Base-by-base conservation (phyloP, 2,888 invertebrate species). In the Eupithecia tripunctaria region DNA sequence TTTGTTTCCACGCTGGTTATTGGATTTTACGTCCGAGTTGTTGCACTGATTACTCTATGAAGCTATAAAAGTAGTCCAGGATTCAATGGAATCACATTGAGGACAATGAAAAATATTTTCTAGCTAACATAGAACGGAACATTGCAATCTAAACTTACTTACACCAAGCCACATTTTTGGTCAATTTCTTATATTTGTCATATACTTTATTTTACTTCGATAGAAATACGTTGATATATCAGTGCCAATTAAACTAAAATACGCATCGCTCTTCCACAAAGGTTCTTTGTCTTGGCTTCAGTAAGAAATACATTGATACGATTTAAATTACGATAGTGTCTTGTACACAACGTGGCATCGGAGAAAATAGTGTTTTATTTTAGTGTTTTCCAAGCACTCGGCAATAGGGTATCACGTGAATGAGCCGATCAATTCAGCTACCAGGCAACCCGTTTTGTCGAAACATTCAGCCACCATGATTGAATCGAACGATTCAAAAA, bases 331-430 rank as follows among this genome's bases (percentile, higher is more conserved):
- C 81, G 81, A 85, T 84, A 84, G 79, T 80, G 80, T 82, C 82
- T 79, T 76, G 81, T 80, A 79, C 79, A 74, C 71, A 75, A 68
- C 77, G 78, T 76, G 67, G 67, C 56, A 68, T 74, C 79, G 77
- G 78, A 79, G 81, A 79, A 82, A 84, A 84, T 25, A 77, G 82
- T 81, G 81, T 84, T 85, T 84, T 82, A 85, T 85, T 84, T 82
- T 80, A 84, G 84, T 84, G 82, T 80, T 82, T 86, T 80, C 79
- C 79, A 79, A 83, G 81, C 83, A 84, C 81, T 27, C 27, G 12
- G 21, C 18, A 18, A 29, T 60, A 60, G 59, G 25, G 27, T 29
- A 60, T 27, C 59, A 0, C 1, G 27, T 29, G 21, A 29, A 29
- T 60, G 18, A 18, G 29, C 8, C 60, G 60, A 60, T 60, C 29